phyloP scores from a whole-genome alignment of 2,113 vertebrate species.

The Motacilla alba region DNA sequence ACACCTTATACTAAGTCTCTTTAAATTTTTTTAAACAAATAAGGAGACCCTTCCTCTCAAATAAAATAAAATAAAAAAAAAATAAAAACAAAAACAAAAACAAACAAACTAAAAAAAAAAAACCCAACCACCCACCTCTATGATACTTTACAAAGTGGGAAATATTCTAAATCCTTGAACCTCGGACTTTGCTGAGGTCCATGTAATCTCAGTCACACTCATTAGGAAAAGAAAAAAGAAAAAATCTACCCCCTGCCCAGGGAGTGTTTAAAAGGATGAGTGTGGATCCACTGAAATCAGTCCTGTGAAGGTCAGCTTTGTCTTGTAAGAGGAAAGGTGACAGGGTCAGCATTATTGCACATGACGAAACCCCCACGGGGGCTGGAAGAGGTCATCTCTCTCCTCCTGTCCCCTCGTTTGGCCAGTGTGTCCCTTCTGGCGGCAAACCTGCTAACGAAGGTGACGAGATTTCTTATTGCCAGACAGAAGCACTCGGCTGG shows the following conservation, averaged over 20 bases:
- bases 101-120: not conserved
- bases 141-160: not conserved
- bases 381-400: not conserved
- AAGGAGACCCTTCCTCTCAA: not conserved
- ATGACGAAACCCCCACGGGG: not conserved
- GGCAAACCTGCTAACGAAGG: not conserved
- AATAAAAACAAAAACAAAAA: too few species aligned
- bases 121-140: not conserved
- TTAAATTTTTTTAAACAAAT: not conserved
- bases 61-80: not conserved
- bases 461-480: not conserved
- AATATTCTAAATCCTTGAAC: constrained; percentile 43
- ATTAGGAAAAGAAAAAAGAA: not conserved
- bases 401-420: not conserved
- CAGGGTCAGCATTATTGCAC: not conserved
- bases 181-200: constrained; percentile 12
- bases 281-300: not conserved
- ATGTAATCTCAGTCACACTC: constrained; percentile 7
- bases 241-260: not conserved
- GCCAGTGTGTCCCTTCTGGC: not conserved
- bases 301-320: constrained; percentile 42
- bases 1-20: not conserved
- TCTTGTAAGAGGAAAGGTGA: not conserved
- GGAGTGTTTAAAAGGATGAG: constrained; percentile 24
- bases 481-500: not conserved